These are phyloP conservation scores for Ricordea florida DNA, from an alignment of 92 coral and sea anemone genomes.

Conservation along the genomic window DNA sequence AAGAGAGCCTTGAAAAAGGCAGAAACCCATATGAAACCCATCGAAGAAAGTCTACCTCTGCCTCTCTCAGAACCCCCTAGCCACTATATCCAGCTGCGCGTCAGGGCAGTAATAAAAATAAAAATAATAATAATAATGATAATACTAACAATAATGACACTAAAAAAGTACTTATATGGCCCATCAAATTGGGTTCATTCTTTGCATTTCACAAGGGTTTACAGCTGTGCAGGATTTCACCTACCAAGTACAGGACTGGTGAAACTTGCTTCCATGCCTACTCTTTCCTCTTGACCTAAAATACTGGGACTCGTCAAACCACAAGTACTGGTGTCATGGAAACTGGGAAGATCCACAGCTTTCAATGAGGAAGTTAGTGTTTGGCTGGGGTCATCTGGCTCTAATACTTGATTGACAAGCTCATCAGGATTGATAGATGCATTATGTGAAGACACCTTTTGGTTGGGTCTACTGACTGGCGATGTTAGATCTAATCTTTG, in stretches of 20 bases:
- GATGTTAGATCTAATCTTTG: no score
- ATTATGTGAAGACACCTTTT: neutral
- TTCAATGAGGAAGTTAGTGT: conserved; percentile 78
- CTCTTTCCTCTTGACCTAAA: conserved; percentile 5
- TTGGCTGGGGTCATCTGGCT: conserved; percentile 74
- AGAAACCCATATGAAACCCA: no score
- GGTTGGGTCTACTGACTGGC: no score
- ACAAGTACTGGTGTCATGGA: conserved; percentile 56
- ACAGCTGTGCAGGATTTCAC: no score
- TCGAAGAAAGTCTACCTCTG: no score
- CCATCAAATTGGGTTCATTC: no score
- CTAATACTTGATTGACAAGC: conserved; percentile 10
- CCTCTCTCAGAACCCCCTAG: no score
- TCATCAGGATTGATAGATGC: conserved; percentile 36
- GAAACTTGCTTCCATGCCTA: conserved; percentile 47
- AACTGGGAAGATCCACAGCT: conserved; percentile 84
- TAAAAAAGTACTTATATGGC: neutral
- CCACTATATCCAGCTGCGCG: no score
- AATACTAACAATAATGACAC: neutral
- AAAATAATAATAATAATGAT: no score
- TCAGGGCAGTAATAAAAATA: no score
- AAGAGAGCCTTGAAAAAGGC: no score
- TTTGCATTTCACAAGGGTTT: no score
- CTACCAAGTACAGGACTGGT: conserved; percentile 82
- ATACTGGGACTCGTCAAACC: conserved; percentile 35